phyloP scores from a whole-genome alignment of 2,888 invertebrate species.

The Tetrapedia diversipes region DNA sequence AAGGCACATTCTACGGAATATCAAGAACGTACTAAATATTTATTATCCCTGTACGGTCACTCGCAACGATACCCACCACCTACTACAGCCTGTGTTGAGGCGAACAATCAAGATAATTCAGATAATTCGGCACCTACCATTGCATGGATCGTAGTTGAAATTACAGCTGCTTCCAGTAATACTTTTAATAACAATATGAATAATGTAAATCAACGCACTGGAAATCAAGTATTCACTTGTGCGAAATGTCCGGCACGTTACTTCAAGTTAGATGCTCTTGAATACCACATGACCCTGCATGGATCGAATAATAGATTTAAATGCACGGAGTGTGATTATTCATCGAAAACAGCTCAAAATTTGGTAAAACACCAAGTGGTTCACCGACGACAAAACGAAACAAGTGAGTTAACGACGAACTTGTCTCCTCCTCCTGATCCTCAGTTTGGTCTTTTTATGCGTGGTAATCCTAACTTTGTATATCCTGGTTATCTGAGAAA shows the following conservation, averaged over 20 bases:
- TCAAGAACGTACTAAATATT: conserved; percentile 89
- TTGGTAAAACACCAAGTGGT: conserved; percentile 87
- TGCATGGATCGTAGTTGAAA: conserved; percentile 79
- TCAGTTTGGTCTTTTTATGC: conserved; percentile 88
- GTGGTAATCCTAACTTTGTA: conserved; percentile 90
- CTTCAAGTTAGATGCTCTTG: conserved; percentile 88
- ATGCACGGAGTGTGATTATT: conserved; percentile 89
- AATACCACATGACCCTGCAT: conserved; percentile 88
- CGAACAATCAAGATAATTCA: conserved; percentile 61
- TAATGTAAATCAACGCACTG: conserved; percentile 51
- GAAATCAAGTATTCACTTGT: conserved; percentile 83
- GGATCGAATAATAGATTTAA: conserved; percentile 86
- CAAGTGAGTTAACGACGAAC: conserved; percentile 15
- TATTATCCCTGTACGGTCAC: conserved; percentile 87
- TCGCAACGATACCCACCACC: conserved; percentile 88
- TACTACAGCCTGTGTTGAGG: conserved; percentile 81
- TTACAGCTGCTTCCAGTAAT: conserved; percentile 47
- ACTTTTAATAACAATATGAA: conserved; percentile 12
- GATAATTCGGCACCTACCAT: conserved; percentile 56
- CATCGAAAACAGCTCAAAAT: conserved; percentile 88
- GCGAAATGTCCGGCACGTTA: conserved; percentile 90
- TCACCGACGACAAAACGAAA: conserved; percentile 78
- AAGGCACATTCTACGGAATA: conserved; percentile 91
- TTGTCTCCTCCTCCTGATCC: conserved; percentile 85
- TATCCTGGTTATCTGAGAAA: conserved; percentile 90